Conservation (phyloP, 2,113 vertebrate genomes). For the Oxyura jamaicensis region DNA sequence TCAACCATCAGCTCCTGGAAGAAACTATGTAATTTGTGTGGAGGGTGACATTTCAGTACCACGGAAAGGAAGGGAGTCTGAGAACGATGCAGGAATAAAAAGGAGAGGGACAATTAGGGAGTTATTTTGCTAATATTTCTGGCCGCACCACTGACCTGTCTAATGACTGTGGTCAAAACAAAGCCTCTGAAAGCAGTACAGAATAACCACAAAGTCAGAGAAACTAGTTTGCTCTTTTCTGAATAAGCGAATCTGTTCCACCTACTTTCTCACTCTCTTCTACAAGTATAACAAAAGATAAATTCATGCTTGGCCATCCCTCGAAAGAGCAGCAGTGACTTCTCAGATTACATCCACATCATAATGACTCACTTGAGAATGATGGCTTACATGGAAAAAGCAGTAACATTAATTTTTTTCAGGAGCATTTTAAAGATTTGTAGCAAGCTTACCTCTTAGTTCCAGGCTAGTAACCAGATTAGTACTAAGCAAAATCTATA, state of each 20-base stretch:
- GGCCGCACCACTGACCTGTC: background rate
- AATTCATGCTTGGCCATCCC: background rate
- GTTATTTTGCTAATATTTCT: background rate
- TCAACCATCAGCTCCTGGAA: background rate
- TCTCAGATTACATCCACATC: background rate
- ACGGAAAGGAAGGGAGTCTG: background rate
- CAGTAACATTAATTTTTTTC: background rate
- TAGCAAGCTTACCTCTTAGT: background rate
- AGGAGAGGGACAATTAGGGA: background rate
- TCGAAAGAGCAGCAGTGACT: background rate
- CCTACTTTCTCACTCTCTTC: background rate
- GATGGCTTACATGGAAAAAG: background rate
- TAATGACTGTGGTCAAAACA: background rate
- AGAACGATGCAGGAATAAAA: background rate
- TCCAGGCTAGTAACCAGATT: background rate
- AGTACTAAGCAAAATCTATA: background rate
- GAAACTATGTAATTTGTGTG: constrained; percentile 1
- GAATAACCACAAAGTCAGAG: background rate
- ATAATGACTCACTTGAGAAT: background rate
- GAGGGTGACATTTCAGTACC: constrained; percentile 14
- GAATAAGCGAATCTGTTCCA: background rate
- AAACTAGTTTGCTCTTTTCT: background rate
- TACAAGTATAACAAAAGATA: background rate
- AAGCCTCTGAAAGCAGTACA: background rate
- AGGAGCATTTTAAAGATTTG: background rate